Evolutionary conservation across 1,140 invertebrate species (phyloP), one percentile per base, ranked within the genome.

Genomic region (Camponotus vicinus): DNA sequence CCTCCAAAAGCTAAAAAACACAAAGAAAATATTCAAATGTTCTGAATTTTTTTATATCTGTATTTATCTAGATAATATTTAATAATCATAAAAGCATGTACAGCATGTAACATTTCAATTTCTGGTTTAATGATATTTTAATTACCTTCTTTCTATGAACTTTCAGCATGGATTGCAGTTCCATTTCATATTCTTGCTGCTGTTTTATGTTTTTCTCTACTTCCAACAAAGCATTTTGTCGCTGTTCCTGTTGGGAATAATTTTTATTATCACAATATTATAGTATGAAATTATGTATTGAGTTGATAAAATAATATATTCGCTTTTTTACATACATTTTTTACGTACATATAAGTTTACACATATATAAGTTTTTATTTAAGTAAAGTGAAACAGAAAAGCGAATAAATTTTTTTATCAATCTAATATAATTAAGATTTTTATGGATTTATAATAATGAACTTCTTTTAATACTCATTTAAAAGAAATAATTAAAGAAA

Each of bases 1-100:
- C 95, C 86, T 96, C 93, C 18, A 97, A 92, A 85, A 97, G 96
- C 95, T 97, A 57, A 94, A 92, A 89, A 40, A 79, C 67, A 88
- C 49, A 94, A 92, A 89, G 40, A 80, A 66, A 88, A 82, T 64
- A 67, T 69, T 61, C 52, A 32, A 15, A 64, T 37, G 18, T 45
- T 64, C 37, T 13, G 3, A n/a, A 6, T 49, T 55, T 61, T 34
- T 64, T 63, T 32, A 32, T 45, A 9, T 59, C 18, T 52, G 7
- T 32, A 59, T 37, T 73, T 49, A 9, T 49, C 8, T 34, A 49
- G 45, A 27, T 71, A 49, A 49, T 21, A 21, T 21, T 52, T 71
- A 64, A 34, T 15, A 64, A 34, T 63, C 5, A 32, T 15, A 63
- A 34, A 63, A 64, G 11, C 27, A 64, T 52, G 18, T 27, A 64